Conservation (phyloP, 2,888 invertebrate genomes). For the Chrysolina haemoptera region DNA sequence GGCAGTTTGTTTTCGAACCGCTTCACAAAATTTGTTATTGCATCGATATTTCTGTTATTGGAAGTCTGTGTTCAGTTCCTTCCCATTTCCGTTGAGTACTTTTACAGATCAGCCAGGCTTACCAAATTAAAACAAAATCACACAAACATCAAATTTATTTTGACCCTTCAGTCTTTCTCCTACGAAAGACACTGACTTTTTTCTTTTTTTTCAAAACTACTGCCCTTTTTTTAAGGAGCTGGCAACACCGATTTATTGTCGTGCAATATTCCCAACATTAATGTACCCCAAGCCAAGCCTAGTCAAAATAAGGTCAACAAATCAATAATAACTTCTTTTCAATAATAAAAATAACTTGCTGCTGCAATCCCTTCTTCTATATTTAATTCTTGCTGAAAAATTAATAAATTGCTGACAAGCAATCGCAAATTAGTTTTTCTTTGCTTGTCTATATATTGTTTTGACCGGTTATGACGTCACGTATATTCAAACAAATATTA, state of each 20-base stretch:
- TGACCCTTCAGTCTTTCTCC: too few relatives aligned
- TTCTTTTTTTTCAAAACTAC: background rate
- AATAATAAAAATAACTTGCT: background rate
- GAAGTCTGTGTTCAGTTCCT: too few relatives aligned
- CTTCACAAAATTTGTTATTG: too few relatives aligned
- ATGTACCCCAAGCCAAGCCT: conserved; percentile 16
- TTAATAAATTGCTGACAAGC: background rate
- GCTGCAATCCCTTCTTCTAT: background rate
- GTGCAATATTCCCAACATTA: background rate
- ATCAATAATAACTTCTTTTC: background rate
- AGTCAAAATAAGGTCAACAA: conserved; percentile 4
- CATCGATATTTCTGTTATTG: too few relatives aligned
- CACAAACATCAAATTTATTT: too few relatives aligned
- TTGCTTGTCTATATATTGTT: background rate
- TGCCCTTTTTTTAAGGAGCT: background rate
- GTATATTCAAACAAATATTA: background rate
- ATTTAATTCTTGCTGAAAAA: background rate
- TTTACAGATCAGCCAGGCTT: too few relatives aligned
- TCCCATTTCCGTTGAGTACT: too few relatives aligned
- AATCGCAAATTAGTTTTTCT: background rate
- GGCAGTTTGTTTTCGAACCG: too few relatives aligned
- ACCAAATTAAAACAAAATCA: too few relatives aligned
- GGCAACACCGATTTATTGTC: background rate
- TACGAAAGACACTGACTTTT: background rate
- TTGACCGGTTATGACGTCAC: conserved; percentile 10